Percentiles rank a stretch among this genome's conserved stretches.
These are phyloP conservation scores for Drosophila lini DNA, from an alignment of 1,140 invertebrate genomes.

Conservation along the genomic window DNA sequence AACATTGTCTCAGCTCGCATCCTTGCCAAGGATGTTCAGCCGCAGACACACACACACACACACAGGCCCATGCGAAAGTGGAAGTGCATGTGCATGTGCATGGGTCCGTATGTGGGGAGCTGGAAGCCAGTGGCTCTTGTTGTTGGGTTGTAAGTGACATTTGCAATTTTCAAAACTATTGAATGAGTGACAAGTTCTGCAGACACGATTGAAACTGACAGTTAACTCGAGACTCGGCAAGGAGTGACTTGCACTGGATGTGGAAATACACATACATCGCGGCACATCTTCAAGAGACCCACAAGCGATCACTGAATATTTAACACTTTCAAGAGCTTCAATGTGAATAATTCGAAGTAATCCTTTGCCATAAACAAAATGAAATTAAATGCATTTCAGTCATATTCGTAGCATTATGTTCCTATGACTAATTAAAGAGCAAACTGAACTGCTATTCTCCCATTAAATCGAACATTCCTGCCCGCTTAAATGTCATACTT, in stretches of 20 bases:
- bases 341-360: background rate
- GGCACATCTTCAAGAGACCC: constrained; percentile 21
- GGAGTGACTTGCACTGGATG: constrained; percentile 41
- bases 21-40: constrained; percentile 64
- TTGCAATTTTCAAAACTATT: constrained; percentile 84
- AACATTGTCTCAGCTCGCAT: constrained; percentile 75
- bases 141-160: constrained; percentile 81
- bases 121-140: constrained; percentile 34
- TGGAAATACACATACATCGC: constrained; percentile 3
- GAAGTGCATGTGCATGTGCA: constrained; percentile 8
- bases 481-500: constrained; percentile 61
- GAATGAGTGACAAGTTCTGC: constrained; percentile 84
- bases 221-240: constrained; percentile 51
- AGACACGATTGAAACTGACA: constrained; percentile 84
- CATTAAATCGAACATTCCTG: background rate
- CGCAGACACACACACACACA: constrained; percentile 13
- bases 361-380: background rate
- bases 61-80: constrained; percentile 2
- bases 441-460: background rate
- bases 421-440: background rate
- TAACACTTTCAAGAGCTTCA: background rate
- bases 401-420: background rate
- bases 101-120: constrained; percentile 14
- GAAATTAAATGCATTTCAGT: background rate
- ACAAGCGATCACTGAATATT: constrained; percentile 32